Conservation (phyloP, 30 jellyfish, hydroid and myxozoan genomes). For the Chironex yamaguchii region DNA sequence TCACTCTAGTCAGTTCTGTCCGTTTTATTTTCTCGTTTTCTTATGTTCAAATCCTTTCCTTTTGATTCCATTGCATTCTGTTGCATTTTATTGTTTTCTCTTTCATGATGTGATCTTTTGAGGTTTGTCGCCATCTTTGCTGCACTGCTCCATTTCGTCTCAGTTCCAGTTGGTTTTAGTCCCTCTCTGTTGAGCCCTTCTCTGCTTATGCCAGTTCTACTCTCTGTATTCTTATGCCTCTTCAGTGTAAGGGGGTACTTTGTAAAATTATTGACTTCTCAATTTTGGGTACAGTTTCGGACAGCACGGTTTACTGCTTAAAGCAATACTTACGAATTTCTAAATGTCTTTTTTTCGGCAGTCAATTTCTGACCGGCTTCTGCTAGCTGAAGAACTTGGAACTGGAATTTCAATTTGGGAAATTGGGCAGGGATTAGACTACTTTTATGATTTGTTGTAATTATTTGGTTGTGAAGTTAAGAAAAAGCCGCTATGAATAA, state of each 20-base stretch:
- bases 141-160: neutral
- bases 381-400: slow-evolving; percentile 92
- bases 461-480: neutral
- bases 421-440: slow-evolving; percentile 99
- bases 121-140: no score
- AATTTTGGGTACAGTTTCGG: no score
- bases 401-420: slow-evolving; percentile 99
- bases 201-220: neutral
- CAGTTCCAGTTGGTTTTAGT: neutral
- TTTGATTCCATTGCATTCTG: no score
- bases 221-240: neutral
- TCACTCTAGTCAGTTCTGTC: no score
- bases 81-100: no score
- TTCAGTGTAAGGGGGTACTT: neutral
- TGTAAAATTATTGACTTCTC: no score
- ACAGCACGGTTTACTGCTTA: no score
- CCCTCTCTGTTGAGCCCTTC: neutral
- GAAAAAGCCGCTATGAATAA: no score
- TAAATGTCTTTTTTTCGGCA: slow-evolving; percentile 1
- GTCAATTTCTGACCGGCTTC: slow-evolving; percentile 87
- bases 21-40: no score
- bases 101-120: no score
- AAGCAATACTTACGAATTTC: no score
- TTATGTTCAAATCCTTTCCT: no score
- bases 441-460: slow-evolving; percentile 89